These are phyloP conservation scores for Conus betulinus DNA, from an alignment of 1,140 invertebrate genomes.

Conservation along the genomic window DNA sequence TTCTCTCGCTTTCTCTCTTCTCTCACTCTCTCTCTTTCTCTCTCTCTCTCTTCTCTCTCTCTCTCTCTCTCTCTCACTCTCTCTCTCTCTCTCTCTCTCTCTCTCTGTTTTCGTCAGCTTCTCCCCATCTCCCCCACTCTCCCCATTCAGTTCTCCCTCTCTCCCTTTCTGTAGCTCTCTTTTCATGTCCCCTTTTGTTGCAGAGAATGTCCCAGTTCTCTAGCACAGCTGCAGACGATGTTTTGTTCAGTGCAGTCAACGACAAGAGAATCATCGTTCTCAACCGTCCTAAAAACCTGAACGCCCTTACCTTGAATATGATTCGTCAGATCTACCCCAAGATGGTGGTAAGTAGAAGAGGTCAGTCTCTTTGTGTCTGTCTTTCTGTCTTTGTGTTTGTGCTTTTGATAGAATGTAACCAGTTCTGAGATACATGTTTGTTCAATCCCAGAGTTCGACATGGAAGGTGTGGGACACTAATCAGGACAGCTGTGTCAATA, in stretches of 20 bases:
- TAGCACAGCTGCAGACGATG: conserved; percentile 61
- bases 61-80: background rate
- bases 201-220: conserved; percentile 38
- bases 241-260: conserved; percentile 63
- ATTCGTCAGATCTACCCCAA: conserved; percentile 87
- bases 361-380: no score
- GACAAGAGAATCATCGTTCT: conserved; percentile 87
- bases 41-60: background rate
- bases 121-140: background rate
- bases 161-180: background rate
- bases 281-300: conserved; percentile 95
- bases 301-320: conserved; percentile 95
- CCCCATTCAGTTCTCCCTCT: background rate
- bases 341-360: conserved; percentile 80
- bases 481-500: no score
- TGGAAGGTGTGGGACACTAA: no score
- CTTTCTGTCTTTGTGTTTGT: background rate
- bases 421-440: no score
- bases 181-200: background rate
- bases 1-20: background rate
- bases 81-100: background rate
- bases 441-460: no score
- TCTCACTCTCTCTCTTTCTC: background rate
- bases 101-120: background rate
- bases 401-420: background rate